Base-by-base conservation (phyloP, 1,140 invertebrate genomes). In the Trichonephila inaurata region DNA sequence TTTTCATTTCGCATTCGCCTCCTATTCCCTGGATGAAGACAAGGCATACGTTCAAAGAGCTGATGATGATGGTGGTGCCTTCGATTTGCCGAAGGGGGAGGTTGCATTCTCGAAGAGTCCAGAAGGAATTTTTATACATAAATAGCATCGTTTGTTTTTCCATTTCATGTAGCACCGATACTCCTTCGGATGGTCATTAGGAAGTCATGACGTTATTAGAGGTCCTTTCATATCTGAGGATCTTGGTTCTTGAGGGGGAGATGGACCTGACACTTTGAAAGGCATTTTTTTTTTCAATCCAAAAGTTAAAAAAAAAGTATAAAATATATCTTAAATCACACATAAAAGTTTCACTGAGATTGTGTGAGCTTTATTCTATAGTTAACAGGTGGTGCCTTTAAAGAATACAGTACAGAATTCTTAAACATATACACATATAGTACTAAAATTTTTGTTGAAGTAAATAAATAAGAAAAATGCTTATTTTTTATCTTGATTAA, bases 31-130 rank as follows among this genome's bases (percentile, higher is more conserved):
- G 61, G 64, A 92, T 92, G 91, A 87, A 40, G 18, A 51, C 82
- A 8, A 24, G 18, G 91, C 91, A 60, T 87, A 83, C 62, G 58
- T 24, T 89, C 72, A 85, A 61, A 87, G 64, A 87, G 91, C 44
- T 92, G 91, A 87, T 92, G 91, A 92, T 92, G 91, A 92, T 92
- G 90, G 60, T 83, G 61, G 51, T 85, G 69, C 44, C 91, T 92
- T 69, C 83, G 91, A 92, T 87, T 91, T 82, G 66, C 88, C 33
- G 14, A n/a, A n/a, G 44, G 28, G 12, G n/a, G 28, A 61, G 64
- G 62, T 40, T 40, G n/a, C 51, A 33, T n/a, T 10, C 62, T 88
- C 33, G 33, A 77, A 77, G 33, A 77, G 28, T 77, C 33, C 16
- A 33, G 18, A 40, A 77, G 33, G 33, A 77, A 77, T 77, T 77